Evolutionary conservation across 2,797 vertebrate species (phyloP).

Genomic region (Ataeniobius toweri): DNA sequence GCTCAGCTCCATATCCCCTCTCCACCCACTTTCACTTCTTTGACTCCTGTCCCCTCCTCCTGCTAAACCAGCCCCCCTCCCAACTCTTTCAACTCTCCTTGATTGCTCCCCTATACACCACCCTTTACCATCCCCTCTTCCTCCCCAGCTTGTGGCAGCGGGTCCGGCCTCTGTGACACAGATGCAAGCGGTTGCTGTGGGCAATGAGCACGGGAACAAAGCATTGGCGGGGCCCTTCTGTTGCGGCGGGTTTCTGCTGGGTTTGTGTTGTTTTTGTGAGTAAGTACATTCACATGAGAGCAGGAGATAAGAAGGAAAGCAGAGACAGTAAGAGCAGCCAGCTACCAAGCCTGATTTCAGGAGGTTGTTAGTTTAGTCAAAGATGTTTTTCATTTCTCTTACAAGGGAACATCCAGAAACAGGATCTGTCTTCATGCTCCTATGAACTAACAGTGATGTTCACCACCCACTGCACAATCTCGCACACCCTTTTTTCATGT

Average conservation of each 20-base stretch:
- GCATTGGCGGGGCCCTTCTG: constrained; percentile 72
- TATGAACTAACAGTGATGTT: constrained; percentile 31
- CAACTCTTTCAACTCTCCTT: constrained; percentile 60
- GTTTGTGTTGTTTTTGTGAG: constrained; percentile 23
- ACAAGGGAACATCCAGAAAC: constrained; percentile 4
- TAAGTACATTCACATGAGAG: constrained; percentile 26
- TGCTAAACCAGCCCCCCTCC: constrained; percentile 39
- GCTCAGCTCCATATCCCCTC: constrained; percentile 75
- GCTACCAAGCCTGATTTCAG: constrained; percentile 34
- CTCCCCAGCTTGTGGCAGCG: constrained; percentile 73
- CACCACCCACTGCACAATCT: constrained; percentile 26
- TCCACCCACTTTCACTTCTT: constrained; percentile 70
- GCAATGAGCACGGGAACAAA: constrained; percentile 72
- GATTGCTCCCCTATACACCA: constrained; percentile 49
- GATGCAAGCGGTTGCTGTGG: constrained; percentile 68
- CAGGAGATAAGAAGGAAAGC: constrained; percentile 18
- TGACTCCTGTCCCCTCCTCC: constrained; percentile 51
- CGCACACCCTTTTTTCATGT: constrained; percentile 11
- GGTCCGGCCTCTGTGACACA: constrained; percentile 76
- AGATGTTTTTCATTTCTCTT: constrained; percentile 10
- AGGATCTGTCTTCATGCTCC: constrained; percentile 22
- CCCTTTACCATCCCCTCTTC: constrained; percentile 45
- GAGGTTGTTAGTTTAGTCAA: constrained; percentile 37
- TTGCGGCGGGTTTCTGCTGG: constrained; percentile 49
- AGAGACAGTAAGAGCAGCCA: constrained; percentile 18